Conservation (phyloP, 2,797 vertebrate species). For the Acridotheres tristis region DNA sequence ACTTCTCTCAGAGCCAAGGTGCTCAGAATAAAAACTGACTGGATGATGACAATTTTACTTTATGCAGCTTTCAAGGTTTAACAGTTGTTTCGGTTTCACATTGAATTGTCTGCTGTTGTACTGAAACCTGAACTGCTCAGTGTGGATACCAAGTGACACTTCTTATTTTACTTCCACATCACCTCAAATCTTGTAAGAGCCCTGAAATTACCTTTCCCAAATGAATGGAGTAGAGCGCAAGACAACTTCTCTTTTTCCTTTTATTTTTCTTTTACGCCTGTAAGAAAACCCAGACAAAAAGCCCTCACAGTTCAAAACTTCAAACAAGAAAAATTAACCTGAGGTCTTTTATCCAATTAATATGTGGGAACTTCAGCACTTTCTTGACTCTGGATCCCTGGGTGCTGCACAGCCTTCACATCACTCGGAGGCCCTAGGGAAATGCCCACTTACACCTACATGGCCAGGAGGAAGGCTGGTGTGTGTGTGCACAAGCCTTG, state of each 20-base stretch:
- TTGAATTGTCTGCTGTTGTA: neutral
- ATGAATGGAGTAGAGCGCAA: neutral
- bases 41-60: conserved; percentile 2
- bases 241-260: rapidly evolving
- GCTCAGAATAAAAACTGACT: neutral
- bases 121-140: neutral
- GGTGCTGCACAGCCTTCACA: neutral
- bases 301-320: neutral
- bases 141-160: rapidly evolving
- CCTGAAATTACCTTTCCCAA: neutral
- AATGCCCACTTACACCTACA: neutral
- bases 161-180: neutral
- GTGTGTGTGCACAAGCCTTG: too few species aligned
- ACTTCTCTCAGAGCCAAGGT: neutral
- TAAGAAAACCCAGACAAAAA: neutral
- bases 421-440: neutral
- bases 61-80: neutral
- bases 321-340: neutral
- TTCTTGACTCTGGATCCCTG: neutral
- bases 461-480: rapidly evolving
- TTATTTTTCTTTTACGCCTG: neutral
- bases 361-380: neutral
- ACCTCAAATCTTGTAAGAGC: neutral
- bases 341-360: neutral
- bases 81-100: neutral